These are phyloP conservation scores for Parotocinclus haroldoi DNA, from an alignment of 2,797 vertebrate species.

Conservation along the genomic window DNA sequence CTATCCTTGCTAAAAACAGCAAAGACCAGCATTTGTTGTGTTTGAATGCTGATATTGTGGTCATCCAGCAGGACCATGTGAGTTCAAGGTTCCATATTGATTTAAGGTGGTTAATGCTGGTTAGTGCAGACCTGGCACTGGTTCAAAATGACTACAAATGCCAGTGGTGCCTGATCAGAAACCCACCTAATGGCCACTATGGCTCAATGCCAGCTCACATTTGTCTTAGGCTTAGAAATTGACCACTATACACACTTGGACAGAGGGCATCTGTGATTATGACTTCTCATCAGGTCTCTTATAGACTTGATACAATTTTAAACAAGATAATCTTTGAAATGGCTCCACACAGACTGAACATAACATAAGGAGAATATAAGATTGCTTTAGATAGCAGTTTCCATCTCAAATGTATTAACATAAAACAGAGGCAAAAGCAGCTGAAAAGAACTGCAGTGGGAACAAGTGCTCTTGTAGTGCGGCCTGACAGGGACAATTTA, in stretches of 20 bases:
- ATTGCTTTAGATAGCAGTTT: constrained; percentile 21
- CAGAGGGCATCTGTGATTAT: neutral
- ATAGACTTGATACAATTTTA: neutral
- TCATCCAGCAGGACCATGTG: too few species aligned
- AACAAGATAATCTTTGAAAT: neutral
- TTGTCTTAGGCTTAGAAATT: constrained; percentile 13
- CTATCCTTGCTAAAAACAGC: too few species aligned
- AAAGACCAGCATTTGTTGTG: too few species aligned
- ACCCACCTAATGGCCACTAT: constrained; percentile 45
- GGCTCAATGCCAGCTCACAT: constrained; percentile 38
- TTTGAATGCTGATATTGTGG: too few species aligned
- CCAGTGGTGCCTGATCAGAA: constrained; percentile 41
- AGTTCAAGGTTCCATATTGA: too few species aligned
- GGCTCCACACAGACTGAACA: neutral
- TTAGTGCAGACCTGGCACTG: too few species aligned
- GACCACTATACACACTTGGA: constrained; percentile 14
- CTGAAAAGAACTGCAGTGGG: constrained; percentile 26
- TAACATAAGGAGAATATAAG: constrained; percentile 1
- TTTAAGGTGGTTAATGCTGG: too few species aligned
- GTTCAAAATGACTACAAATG: constrained; percentile 28
- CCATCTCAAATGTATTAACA: constrained; percentile 13
- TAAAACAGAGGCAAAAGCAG: constrained; percentile 20
- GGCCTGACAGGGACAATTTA: constrained; percentile 29
- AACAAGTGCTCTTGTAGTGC: constrained; percentile 24
- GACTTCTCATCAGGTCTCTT: neutral